Evolutionary conservation across 2,888 invertebrate genomes (phyloP).

Genomic region (Apodemia mormo): DNA sequence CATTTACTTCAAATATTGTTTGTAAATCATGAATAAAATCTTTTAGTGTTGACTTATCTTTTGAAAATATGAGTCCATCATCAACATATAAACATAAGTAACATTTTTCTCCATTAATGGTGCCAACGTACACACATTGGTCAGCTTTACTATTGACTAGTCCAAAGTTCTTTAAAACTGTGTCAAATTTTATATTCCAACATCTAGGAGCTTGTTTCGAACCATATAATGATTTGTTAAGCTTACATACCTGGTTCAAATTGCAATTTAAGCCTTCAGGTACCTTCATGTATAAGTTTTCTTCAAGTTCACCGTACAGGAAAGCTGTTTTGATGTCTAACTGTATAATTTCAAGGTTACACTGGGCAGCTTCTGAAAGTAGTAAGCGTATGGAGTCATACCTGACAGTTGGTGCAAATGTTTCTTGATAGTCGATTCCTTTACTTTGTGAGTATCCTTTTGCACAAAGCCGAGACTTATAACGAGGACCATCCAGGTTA

Average conservation of each 20-base stretch:
- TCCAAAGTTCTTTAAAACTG: conserved; percentile 25
- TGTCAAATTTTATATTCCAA: too few species aligned
- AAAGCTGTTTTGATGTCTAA: conserved; percentile 40
- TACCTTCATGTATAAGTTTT: conserved; percentile 29
- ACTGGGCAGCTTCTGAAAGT: conserved; percentile 34
- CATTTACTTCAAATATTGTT: background rate
- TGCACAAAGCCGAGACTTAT: background rate
- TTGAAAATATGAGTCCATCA: conserved; percentile 25
- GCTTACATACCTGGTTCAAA: conserved; percentile 26
- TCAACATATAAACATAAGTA: conserved; percentile 27
- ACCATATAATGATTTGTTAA: conserved; percentile 22
- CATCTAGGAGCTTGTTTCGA: conserved; percentile 16
- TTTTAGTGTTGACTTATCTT: background rate
- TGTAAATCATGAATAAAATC: background rate
- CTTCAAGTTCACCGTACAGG: conserved; percentile 35
- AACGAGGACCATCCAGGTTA: background rate
- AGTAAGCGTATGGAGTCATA: conserved; percentile 23
- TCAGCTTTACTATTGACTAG: conserved; percentile 25
- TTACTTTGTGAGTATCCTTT: background rate
- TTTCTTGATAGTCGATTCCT: background rate
- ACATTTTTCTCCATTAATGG: conserved; percentile 19
- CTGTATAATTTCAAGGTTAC: conserved; percentile 33
- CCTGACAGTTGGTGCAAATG: background rate
- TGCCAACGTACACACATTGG: conserved; percentile 24
- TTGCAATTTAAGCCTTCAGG: conserved; percentile 3